These are phyloP conservation scores for Ormyrus thymus DNA, from an alignment of 2,888 invertebrate genomes.

Conservation along the genomic window DNA sequence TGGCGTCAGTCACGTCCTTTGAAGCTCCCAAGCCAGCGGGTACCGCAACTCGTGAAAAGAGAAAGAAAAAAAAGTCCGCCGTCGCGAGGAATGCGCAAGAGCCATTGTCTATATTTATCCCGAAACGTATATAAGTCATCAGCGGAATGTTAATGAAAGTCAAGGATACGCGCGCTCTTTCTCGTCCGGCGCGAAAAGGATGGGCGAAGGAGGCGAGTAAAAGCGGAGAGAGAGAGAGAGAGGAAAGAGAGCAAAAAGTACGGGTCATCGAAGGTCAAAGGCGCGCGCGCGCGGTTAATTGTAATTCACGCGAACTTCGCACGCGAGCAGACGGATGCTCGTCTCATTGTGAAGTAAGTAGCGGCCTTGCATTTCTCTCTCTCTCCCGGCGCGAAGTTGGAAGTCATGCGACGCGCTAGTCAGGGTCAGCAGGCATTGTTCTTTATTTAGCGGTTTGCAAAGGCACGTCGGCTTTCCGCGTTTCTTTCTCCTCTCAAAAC, in stretches of 20 bases:
- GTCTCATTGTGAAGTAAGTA: conserved; percentile 23
- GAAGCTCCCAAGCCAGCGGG: too few species aligned
- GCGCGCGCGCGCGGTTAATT: conserved; percentile 29
- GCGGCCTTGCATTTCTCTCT: conserved; percentile 45
- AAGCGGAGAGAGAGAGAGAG: conserved; percentile 14
- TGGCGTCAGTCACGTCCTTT: not conserved
- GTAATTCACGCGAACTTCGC: conserved; percentile 32
- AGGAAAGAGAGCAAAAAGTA: conserved; percentile 40
- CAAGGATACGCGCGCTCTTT: conserved; percentile 35
- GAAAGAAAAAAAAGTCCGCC: not conserved
- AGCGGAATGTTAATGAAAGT: conserved; percentile 52
- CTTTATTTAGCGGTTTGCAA: conserved; percentile 47
- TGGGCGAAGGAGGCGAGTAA: not conserved
- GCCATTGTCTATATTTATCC: conserved; percentile 29
- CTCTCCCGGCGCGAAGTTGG: not conserved
- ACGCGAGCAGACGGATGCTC: not conserved
- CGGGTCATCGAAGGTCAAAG: conserved; percentile 57
- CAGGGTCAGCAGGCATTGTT: conserved; percentile 49
- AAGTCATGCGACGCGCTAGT: conserved; percentile 22
- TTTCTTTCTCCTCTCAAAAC: not conserved
- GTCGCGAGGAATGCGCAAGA: not conserved
- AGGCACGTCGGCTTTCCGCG: not conserved
- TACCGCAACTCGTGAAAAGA: too few species aligned
- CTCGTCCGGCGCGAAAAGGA: not conserved
- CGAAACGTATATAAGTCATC: conserved; percentile 35